Conservation (phyloP, 2,797 vertebrate species). For the Schizopygopsis pylzovi region DNA sequence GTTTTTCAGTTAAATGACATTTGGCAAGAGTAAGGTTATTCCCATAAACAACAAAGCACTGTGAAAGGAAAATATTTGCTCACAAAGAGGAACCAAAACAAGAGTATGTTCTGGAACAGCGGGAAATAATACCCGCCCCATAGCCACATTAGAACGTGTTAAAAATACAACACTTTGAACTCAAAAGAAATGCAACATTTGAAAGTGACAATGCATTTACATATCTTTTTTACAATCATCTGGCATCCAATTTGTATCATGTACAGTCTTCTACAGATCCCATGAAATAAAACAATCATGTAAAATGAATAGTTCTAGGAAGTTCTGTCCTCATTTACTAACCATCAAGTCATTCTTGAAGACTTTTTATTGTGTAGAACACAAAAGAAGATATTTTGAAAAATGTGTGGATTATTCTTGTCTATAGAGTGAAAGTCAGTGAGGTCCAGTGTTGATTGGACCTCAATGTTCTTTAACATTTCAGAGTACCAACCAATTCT, state of each 20-base stretch:
- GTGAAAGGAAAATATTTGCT: not conserved
- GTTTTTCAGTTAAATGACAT: not conserved
- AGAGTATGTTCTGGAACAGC: not conserved
- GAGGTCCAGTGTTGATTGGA: not conserved
- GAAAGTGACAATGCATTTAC: not conserved
- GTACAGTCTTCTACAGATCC: not conserved
- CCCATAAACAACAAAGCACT: not conserved
- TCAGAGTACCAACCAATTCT: conserved; percentile 23
- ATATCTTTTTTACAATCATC: not conserved
- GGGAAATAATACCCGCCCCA: not conserved
- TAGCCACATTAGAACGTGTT: not conserved
- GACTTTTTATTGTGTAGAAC: not conserved
- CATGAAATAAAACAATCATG: too few species aligned
- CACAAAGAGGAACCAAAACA: not conserved
- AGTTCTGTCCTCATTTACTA: too few species aligned
- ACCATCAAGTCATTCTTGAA: not conserved
- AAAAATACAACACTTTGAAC: not conserved
- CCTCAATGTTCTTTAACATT: conserved; percentile 23
- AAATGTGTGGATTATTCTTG: not conserved
- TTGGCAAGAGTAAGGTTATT: conserved; percentile 5
- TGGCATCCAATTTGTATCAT: not conserved
- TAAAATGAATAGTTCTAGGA: too few species aligned
- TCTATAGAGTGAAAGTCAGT: not conserved
- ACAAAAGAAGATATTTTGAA: not conserved
- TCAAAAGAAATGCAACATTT: not conserved